Evolutionary conservation across 2,113 vertebrate genomes (phyloP).

Genomic region (Malurus alboscapulatus): DNA sequence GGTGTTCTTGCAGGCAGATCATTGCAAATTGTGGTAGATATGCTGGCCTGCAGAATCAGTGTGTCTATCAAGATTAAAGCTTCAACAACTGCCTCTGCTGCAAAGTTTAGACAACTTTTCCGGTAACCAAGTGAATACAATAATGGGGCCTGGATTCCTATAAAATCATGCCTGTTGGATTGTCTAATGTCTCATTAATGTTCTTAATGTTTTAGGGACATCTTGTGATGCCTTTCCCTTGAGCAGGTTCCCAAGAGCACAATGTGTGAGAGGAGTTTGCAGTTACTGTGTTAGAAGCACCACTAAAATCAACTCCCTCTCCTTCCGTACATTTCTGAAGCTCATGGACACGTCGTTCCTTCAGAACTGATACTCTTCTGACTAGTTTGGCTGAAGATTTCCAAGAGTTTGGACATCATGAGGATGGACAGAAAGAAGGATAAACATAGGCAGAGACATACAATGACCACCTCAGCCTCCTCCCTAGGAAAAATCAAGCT

Average conservation of each 20-base stretch:
- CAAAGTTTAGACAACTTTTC: neutral
- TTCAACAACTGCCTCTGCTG: neutral
- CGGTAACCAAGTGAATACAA: neutral
- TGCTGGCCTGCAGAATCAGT: neutral
- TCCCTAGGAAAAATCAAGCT: neutral
- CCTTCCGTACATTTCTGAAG: neutral
- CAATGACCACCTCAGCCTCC: neutral
- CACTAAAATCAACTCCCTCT: neutral
- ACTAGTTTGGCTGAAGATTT: neutral
- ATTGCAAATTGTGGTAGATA: neutral
- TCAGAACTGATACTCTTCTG: neutral
- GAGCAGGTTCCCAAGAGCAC: fast-evolving
- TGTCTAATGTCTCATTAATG: neutral
- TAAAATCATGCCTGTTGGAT: neutral
- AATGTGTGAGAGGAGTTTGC: neutral
- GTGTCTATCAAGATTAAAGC: neutral
- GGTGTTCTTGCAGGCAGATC: neutral
- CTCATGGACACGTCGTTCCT: neutral
- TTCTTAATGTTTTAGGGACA: no score
- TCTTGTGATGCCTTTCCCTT: neutral
- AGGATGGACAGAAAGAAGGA: neutral
- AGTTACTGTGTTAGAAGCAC: neutral
- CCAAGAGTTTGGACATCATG: neutral
- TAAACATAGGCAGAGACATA: neutral
- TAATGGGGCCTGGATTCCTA: neutral